Percentiles rank a stretch among this genome's conserved stretches.
These are phyloP conservation scores for Drosophila pseudotalamancana DNA, from an alignment of 2,888 invertebrate species.

Conservation along the genomic window DNA sequence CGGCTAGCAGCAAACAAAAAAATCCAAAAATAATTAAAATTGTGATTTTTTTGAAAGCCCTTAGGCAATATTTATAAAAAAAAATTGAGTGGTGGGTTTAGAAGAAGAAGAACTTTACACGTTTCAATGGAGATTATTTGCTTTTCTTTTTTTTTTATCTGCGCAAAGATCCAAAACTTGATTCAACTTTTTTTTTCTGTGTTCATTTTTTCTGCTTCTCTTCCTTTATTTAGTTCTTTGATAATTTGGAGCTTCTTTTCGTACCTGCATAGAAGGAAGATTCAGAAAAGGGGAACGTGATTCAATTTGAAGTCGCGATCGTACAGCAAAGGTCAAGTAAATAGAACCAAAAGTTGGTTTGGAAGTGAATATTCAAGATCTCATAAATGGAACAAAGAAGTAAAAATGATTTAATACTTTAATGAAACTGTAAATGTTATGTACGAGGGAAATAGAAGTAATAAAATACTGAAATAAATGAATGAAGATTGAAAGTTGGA, in stretches of 20 bases:
- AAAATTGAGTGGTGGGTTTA: no score
- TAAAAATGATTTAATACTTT: not conserved
- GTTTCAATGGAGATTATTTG: no score
- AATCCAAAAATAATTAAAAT: not conserved
- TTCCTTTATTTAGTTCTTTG: not conserved
- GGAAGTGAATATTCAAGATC: not conserved
- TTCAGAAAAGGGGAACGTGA: not conserved
- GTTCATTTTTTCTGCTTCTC: conserved; percentile 16
- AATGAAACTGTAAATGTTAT: not conserved
- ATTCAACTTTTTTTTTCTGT: conserved; percentile 10
- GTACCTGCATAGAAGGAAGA: no score
- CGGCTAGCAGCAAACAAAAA: not conserved
- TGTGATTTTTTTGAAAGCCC: not conserved
- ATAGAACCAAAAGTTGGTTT: not conserved
- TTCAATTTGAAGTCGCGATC: not conserved
- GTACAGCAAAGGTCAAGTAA: not conserved
- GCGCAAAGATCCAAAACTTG: no score
- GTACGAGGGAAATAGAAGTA: not conserved
- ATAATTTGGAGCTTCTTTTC: not conserved
- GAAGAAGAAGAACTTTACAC: no score
- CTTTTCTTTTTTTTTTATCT: not conserved
- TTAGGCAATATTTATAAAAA: no score
- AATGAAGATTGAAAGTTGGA: no score
- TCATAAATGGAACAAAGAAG: not conserved
- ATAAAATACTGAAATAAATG: not conserved